Percentiles rank a stretch among this genome's conserved stretches.
These are phyloP conservation scores for Emydura subglobosa DNA, from an alignment of 2,113 vertebrate species.

Conservation along the genomic window DNA sequence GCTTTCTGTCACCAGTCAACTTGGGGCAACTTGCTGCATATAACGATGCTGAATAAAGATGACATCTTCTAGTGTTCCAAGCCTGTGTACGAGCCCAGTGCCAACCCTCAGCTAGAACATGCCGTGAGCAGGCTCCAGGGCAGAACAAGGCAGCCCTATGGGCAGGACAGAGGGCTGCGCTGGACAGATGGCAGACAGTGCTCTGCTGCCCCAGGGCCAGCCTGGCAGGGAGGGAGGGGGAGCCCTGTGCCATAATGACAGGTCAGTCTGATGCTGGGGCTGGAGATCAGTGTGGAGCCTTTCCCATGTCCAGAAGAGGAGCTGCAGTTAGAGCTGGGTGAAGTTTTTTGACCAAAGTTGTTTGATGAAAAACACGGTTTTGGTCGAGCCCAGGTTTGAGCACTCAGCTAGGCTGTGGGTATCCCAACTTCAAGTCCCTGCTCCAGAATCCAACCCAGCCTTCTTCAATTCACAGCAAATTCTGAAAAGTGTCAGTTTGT, in stretches of 20 bases:
- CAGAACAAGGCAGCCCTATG: neutral
- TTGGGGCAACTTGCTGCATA: constrained; percentile 12
- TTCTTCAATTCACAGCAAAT: too few relatives aligned
- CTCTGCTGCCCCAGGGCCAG: neutral
- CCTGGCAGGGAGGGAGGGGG: too few relatives aligned
- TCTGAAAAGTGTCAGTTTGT: neutral
- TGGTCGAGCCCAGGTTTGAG: too few relatives aligned
- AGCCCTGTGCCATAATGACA: neutral
- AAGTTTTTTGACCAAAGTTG: too few relatives aligned
- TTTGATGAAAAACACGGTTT: neutral
- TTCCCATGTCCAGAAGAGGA: neutral
- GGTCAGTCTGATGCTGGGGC: too few relatives aligned
- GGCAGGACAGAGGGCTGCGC: neutral
- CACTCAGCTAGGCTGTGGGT: too few relatives aligned
- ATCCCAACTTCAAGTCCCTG: too few relatives aligned
- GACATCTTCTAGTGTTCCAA: neutral
- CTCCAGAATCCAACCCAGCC: too few relatives aligned
- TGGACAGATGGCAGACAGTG: neutral
- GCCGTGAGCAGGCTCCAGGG: neutral
- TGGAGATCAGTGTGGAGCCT: neutral
- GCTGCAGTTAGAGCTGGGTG: neutral
- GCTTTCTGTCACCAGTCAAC: constrained; percentile 31
- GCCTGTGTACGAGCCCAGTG: neutral
- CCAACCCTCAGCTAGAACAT: neutral
- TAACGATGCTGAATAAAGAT: constrained; percentile 38